Percentiles rank a stretch among this genome's conserved stretches.
Conservation (phyloP, 2,888 invertebrate genomes). For the Leptinotarsa tumamoca region DNA sequence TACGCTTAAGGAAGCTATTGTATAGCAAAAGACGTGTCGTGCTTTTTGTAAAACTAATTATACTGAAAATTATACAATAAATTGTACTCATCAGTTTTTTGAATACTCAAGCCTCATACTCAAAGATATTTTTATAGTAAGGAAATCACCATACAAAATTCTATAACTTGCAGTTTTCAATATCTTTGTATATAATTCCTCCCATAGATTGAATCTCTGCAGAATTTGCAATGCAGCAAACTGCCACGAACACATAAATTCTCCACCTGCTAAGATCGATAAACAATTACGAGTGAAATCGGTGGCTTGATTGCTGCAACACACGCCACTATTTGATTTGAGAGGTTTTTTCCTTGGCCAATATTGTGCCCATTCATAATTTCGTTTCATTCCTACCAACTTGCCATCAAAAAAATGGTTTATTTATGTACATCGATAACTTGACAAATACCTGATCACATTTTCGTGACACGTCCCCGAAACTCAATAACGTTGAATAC, state of each 20-base stretch:
- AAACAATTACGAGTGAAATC: slow-evolving; percentile 4
- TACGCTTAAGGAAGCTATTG: too few species aligned
- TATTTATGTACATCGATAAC: background rate
- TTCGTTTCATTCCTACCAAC: background rate
- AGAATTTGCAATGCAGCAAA: background rate
- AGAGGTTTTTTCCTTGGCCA: slow-evolving; percentile 27
- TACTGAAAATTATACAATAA: too few species aligned
- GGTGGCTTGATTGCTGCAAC: slow-evolving; percentile 20
- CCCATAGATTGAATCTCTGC: background rate
- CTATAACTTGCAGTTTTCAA: background rate
- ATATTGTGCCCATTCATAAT: background rate
- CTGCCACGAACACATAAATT: background rate
- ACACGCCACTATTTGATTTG: slow-evolving; percentile 33
- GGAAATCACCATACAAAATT: too few species aligned
- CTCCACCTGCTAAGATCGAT: background rate
- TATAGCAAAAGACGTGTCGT: too few species aligned
- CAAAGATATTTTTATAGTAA: too few species aligned
- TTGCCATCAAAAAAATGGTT: background rate
- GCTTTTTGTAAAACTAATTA: too few species aligned
- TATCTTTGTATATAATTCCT: background rate
- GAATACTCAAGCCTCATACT: too few species aligned
- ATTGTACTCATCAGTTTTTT: too few species aligned
- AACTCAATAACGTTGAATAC: too few species aligned
- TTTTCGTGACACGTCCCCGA: too few species aligned
- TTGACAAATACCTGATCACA: too few species aligned